Conservation (phyloP, 2,797 vertebrate genomes). For the Ciconia nigra region DNA sequence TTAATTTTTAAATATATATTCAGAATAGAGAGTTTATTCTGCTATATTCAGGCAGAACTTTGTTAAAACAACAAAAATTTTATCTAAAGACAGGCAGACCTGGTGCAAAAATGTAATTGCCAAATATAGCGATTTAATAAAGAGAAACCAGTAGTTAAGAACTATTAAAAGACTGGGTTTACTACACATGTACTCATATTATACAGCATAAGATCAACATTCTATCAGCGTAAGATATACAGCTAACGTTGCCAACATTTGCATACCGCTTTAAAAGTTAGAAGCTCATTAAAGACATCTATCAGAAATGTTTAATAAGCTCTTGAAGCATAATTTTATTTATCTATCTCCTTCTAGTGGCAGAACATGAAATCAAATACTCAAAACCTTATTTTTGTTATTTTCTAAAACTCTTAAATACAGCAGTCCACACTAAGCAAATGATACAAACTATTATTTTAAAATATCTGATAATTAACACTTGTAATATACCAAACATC, state of each 20-base stretch:
- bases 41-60: not conserved
- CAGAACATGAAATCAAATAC: not conserved
- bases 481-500: not conserved
- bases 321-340: not conserved
- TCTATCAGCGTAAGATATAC: too few species aligned
- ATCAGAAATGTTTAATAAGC: not conserved
- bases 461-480: not conserved
- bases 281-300: not conserved
- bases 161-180: not conserved
- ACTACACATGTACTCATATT: not conserved
- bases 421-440: not conserved
- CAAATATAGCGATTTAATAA: not conserved
- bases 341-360: constrained; percentile 52
- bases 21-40: not conserved
- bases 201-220: not conserved
- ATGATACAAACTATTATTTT: not conserved
- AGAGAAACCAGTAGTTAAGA: not conserved
- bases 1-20: not conserved
- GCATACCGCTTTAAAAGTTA: not conserved
- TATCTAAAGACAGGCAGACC: not conserved
- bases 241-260: not conserved
- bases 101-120: not conserved
- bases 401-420: not conserved
- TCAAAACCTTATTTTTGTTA: not conserved
- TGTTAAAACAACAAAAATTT: not conserved